Percentiles rank a stretch among this genome's conserved stretches.
These are phyloP conservation scores for Catamblyrhynchus diadema DNA, from an alignment of 2,797 vertebrate species.

Conservation along the genomic window DNA sequence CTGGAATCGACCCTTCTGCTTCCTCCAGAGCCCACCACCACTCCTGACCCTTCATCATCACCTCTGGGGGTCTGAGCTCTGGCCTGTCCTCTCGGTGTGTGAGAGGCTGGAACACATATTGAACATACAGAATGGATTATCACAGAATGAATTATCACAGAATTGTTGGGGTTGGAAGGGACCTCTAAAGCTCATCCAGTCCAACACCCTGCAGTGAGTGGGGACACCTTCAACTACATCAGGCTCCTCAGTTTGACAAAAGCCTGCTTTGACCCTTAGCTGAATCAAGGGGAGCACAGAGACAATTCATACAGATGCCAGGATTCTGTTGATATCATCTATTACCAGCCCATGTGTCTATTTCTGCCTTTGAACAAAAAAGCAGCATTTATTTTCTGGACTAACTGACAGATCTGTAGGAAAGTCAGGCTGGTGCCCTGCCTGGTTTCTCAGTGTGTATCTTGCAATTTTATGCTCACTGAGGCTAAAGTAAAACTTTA, in stretches of 20 bases:
- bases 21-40: rapidly evolving
- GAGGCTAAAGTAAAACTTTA: conserved; percentile 56
- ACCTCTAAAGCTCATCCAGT: background rate
- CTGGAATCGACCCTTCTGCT: rapidly evolving
- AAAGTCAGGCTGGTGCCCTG: background rate
- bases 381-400: background rate
- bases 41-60: rapidly evolving
- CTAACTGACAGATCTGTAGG: background rate
- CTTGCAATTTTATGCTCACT: conserved; percentile 4
- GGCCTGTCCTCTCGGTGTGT: rapidly evolving
- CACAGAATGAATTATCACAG: too few relatives aligned
- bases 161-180: background rate
- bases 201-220: background rate
- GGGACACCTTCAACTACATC: background rate
- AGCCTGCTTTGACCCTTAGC: background rate
- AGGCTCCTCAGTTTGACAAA: background rate
- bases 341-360: rapidly evolving
- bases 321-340: background rate
- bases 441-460: background rate
- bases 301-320: background rate
- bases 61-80: rapidly evolving
- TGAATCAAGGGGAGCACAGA: background rate
- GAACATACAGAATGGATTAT: rapidly evolving
- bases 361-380: background rate
- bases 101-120: background rate